Evolutionary conservation across 2,888 invertebrate genomes (phyloP), one percentile per base, ranked within the genome.

Genomic region (Stegana nigrithorax): DNA sequence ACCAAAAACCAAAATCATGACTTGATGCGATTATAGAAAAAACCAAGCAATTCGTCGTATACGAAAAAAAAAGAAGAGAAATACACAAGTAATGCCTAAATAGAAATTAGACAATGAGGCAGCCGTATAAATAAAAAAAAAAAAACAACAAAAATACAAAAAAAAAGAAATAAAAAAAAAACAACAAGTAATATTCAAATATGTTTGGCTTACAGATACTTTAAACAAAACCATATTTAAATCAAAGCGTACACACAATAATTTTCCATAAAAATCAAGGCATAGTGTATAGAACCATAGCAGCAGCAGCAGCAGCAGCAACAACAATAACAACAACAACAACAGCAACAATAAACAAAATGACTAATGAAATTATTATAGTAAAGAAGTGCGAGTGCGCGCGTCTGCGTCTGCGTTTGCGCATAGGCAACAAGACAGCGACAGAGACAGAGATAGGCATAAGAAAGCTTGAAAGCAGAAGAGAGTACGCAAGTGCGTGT

Each of bases 21-120:
- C 77, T 77, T 77, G 77, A 77, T 77, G 77, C 79, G 77, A 77
- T 77, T 77, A 77, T 73, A 78, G 73, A 45, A 2, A 4, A 59
- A 8, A 4, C 29, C 32, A 23, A 27, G 25, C 51, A 39, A 14
- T 17, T 25, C 50, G 12, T 29, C 14, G 19, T 23, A 29, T 21
- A 47, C 12, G 42, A 12, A 57, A 59, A 45, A 59, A 45, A 51
- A 66, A 63, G 65, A 63, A 62, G 60, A 67, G n/a, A 26, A 8
- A 47, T 17, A 21, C 51, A 50, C 36, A 39, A 45, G 45, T 60
- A 72, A 64, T 68, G 73, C 65, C 39, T 68, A 67, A 69, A 77
- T 75, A 75, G 77, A 77, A 77, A 79, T 77, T 77, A 79, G 74
- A 73, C 69, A 75, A 21, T 47, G 23, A 47, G 25, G 47, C 23